These are phyloP conservation scores for Botrylloides violaceus DNA, from an alignment of 23 tunicate species.

Conservation along the genomic window DNA sequence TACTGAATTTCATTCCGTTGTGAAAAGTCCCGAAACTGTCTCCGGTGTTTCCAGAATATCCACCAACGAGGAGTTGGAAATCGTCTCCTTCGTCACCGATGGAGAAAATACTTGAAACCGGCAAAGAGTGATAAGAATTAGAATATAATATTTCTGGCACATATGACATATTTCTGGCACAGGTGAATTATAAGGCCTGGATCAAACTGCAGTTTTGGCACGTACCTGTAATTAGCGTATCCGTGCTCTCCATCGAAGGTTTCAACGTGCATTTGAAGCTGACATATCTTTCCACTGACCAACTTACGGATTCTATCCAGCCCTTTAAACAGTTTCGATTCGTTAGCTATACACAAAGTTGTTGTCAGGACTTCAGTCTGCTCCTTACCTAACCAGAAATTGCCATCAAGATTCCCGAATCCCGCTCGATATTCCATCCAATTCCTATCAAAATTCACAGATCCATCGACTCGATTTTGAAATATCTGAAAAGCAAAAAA, in stretches of 20 bases:
- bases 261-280: slow-evolving; percentile 25
- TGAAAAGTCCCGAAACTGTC: slow-evolving; percentile 10
- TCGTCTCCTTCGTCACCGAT: slow-evolving; percentile 14
- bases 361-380: too few species aligned
- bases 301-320: slow-evolving; percentile 21
- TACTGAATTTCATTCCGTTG: slow-evolving; percentile 12
- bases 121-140: too few species aligned
- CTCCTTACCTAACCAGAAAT: slow-evolving; percentile 32
- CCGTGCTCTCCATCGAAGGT: slow-evolving; percentile 14
- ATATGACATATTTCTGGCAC: neutral
- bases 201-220: neutral
- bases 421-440: slow-evolving; percentile 29
- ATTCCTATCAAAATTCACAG: slow-evolving; percentile 27
- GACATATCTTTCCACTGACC: slow-evolving; percentile 1
- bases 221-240: slow-evolving; percentile 38
- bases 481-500: slow-evolving; percentile 7
- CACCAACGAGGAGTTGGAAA: slow-evolving; percentile 21
- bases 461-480: slow-evolving; percentile 32
- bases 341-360: too few species aligned
- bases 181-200: too few species aligned
- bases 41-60: slow-evolving; percentile 32
- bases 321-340: slow-evolving; percentile 4
- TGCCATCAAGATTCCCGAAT: slow-evolving; percentile 23
- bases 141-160: neutral
- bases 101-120: too few species aligned